These are phyloP conservation scores for Hapalemur alaotrensis DNA, from an alignment of 2,797 vertebrate genomes.

Conservation along the genomic window DNA sequence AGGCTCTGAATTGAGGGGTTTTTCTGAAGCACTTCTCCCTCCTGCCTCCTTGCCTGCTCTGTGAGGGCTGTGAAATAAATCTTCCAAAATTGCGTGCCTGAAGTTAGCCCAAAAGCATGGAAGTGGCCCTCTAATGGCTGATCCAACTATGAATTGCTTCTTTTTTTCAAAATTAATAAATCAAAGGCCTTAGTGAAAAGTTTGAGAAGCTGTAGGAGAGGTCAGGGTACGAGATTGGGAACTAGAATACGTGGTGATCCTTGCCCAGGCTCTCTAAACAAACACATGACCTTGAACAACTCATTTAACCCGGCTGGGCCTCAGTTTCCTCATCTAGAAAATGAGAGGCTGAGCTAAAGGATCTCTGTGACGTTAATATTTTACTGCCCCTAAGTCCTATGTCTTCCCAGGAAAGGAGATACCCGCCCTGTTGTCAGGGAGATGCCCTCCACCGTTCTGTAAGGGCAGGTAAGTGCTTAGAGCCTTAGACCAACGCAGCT, in stretches of 20 bases:
- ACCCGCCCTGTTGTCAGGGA: neutral
- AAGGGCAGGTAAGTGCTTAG: neutral
- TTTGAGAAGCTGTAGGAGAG: neutral
- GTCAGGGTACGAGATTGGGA: fast-evolving
- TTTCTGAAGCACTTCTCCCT: neutral
- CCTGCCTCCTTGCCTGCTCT: neutral
- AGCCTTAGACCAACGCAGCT: neutral
- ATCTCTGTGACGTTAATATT: fast-evolving
- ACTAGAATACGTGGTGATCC: fast-evolving
- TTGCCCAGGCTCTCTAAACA: neutral
- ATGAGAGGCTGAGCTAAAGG: neutral
- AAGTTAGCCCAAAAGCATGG: neutral
- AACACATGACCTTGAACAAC: too few relatives aligned
- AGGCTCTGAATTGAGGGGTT: fast-evolving
- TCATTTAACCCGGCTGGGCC: neutral
- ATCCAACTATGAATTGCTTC: neutral
- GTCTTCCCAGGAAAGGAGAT: neutral
- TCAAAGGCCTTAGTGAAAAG: neutral
- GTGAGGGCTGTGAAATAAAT: neutral
- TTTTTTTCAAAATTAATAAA: neutral
- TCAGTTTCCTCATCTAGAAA: neutral
- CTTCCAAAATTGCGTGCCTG: neutral
- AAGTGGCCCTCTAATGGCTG: neutral
- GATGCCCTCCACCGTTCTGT: neutral
- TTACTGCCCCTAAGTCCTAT: neutral